Evolutionary conservation across 2,113 vertebrate species (phyloP), one percentile per base, ranked within the genome.

Genomic region (Boleophthalmus pectinirostris): DNA sequence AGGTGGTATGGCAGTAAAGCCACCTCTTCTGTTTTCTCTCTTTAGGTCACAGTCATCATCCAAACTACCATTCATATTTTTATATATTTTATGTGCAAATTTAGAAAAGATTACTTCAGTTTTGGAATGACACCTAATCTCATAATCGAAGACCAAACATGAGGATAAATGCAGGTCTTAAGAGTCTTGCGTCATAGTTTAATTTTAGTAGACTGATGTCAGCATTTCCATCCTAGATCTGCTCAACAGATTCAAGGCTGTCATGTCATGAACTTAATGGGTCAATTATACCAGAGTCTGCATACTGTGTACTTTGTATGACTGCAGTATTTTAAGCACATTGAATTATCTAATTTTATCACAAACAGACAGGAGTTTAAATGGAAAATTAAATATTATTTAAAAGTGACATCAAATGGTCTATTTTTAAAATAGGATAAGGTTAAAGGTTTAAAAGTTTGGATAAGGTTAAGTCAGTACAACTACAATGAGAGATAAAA

Each of bases 311-410:
- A 33, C 51, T 18, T 51, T 45, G 73, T 23, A 20, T 38, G 46
- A 70, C 57, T 33, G 75, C 73, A 24, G 51, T 79, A 70, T 80
- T 82, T 77, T 73, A 65, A 83, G 70, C 78, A 58, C 66, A 82
- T 85, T 56, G 79, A 68, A 83, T 81, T 78, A 72, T 65, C 64
- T 68, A 70, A 35, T 69, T 75, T 73, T 81, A 68, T 72, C 82
- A 73, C 70, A 81, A 73, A 80, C 69, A 24, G 64, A 66, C 38
- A 33, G 56, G 76, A 10, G 18, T 20, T 16, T 64, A 43, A 58
- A 58, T 25, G 56, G 56, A 25, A 14, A 11, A 81, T 49, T 72
- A 51, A 65, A 78, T 23, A 14, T 11, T 68, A 58, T 66, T 72
- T 78, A 64, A 86, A 82, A 81, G 46, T 61, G 58, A 64, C 61